Percentiles rank a stretch among this genome's conserved stretches.
These are phyloP conservation scores for Neoascia interrupta DNA, from an alignment of 2,888 invertebrate genomes.

Conservation along the genomic window DNA sequence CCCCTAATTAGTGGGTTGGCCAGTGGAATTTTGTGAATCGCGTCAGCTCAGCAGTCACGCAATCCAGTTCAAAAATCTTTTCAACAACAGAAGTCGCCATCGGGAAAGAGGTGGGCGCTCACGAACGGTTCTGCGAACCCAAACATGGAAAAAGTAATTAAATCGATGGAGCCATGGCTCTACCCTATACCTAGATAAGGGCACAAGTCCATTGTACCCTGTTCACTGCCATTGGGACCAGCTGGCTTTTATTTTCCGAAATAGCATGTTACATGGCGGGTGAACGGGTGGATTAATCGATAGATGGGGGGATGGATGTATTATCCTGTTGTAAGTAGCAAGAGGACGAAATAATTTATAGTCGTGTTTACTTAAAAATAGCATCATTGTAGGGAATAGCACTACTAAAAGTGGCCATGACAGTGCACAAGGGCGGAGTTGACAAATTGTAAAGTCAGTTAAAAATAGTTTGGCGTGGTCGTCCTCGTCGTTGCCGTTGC, in stretches of 20 bases:
- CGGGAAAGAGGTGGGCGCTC: too few species aligned
- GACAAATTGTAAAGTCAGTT: constrained; percentile 46
- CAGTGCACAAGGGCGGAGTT: constrained; percentile 28
- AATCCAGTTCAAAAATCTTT: constrained; percentile 13
- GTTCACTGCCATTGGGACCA: too few species aligned
- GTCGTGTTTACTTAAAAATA: constrained; percentile 63
- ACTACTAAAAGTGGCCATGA: constrained; percentile 39
- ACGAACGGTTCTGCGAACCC: too few species aligned
- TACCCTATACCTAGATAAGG: constrained; percentile 11
- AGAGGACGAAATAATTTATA: constrained; percentile 47
- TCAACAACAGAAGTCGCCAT: too few species aligned
- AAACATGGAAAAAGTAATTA: constrained; percentile 23
- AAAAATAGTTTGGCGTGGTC: not conserved
- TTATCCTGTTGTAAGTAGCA: not conserved
- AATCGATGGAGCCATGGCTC: constrained; percentile 27
- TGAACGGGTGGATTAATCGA: not conserved
- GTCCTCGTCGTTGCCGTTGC: not conserved
- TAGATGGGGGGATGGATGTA: constrained; percentile 1
- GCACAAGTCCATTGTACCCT: constrained; percentile 5
- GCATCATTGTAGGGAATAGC: constrained; percentile 35
- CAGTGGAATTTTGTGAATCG: constrained; percentile 15
- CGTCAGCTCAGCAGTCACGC: constrained; percentile 48
- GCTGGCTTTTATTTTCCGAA: constrained; percentile 7
- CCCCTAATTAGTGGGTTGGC: constrained; percentile 11
- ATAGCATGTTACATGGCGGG: constrained; percentile 4